These are phyloP conservation scores for Xyrichtys novacula DNA, from an alignment of 2,797 vertebrate genomes.

Conservation along the genomic window DNA sequence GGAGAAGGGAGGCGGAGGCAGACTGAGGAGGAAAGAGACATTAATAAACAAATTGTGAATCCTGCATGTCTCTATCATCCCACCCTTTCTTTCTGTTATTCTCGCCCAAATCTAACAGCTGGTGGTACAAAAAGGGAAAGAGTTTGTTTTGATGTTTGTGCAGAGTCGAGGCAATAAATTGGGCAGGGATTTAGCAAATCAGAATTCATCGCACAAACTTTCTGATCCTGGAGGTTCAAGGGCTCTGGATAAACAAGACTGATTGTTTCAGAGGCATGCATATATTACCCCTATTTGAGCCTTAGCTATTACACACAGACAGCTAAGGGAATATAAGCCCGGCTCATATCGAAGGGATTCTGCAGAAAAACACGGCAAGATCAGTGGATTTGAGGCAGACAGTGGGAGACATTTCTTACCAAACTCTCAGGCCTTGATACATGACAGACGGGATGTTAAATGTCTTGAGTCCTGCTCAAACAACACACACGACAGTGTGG, in stretches of 20 bases:
- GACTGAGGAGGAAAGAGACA: slow-evolving; percentile 45
- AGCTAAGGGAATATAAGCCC: slow-evolving; percentile 61
- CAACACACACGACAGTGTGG: slow-evolving; percentile 35
- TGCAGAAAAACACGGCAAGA: slow-evolving; percentile 41
- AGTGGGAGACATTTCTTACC: slow-evolving; percentile 25
- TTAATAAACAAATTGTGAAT: slow-evolving; percentile 73
- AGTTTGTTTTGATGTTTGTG: slow-evolving; percentile 77
- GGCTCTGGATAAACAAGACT: slow-evolving; percentile 83
- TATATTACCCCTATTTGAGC: slow-evolving; percentile 74
- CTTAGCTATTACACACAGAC: slow-evolving; percentile 67
- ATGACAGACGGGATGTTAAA: slow-evolving; percentile 45
- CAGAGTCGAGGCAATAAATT: slow-evolving; percentile 80
- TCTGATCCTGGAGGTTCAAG: slow-evolving; percentile 80
- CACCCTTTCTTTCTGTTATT: slow-evolving; percentile 51
- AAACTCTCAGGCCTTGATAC: slow-evolving; percentile 23
- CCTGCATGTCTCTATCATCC: slow-evolving; percentile 56
- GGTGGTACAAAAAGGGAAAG: slow-evolving; percentile 54
- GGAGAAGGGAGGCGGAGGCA: slow-evolving; percentile 8
- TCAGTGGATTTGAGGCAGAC: slow-evolving; percentile 49
- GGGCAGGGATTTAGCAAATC: slow-evolving; percentile 81
- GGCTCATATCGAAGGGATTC: slow-evolving; percentile 52
- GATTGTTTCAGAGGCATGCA: slow-evolving; percentile 82
- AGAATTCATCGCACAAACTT: slow-evolving; percentile 79
- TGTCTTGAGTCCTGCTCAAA: slow-evolving; percentile 33
- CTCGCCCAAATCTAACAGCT: slow-evolving; percentile 64